Evolutionary conservation across 1,140 invertebrate genomes (phyloP), one percentile per base, ranked within the genome.

Genomic region (Hycleus phaleratus): DNA sequence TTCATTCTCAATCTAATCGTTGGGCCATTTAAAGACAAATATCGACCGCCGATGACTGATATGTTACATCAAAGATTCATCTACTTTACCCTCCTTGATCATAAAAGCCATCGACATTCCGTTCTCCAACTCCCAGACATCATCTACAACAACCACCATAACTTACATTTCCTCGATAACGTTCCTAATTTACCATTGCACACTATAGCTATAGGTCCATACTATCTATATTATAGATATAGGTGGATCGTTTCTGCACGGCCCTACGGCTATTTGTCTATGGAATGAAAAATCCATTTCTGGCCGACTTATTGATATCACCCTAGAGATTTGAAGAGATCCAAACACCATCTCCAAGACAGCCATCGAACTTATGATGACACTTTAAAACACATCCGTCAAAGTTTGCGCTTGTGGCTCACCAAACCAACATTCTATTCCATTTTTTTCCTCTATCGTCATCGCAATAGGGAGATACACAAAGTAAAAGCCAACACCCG

Each of bases 281-380:
- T 44, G 44, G 68, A 66, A 72, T 72, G 70, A 72, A 71, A 71
- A 72, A 72, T 72, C 70, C 69, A 72, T 72, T 72, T 72, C 68
- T 72, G 68, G 61, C 55, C 62, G 70, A 72, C 69, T 72, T 72
- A 72, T 72, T 72, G 70, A 72, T 72, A 70, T 68, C 60, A 67
- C 70, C 70, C 70, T 49, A 38, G 70, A 60, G 69, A 63, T 58
- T 62, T 60, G 52, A 55, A 26, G 42, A 32, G 32, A 32, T 32
- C 32, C 40, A 11, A 10, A n/a, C 40, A 62, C 66, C 67, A 70
- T 69, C 70, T 69, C 68, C 59, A 56, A 42, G 9, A n/a, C 59
- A 56, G 59, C 49, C 61, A 60, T 32, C 32, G 32, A 32, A 68
- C 67, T 69, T 69, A 71, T 71, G 69, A 70, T 58, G 55, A 58